These are phyloP conservation scores for Brenthis ino DNA, from an alignment of 2,888 invertebrate genomes.

Conservation along the genomic window DNA sequence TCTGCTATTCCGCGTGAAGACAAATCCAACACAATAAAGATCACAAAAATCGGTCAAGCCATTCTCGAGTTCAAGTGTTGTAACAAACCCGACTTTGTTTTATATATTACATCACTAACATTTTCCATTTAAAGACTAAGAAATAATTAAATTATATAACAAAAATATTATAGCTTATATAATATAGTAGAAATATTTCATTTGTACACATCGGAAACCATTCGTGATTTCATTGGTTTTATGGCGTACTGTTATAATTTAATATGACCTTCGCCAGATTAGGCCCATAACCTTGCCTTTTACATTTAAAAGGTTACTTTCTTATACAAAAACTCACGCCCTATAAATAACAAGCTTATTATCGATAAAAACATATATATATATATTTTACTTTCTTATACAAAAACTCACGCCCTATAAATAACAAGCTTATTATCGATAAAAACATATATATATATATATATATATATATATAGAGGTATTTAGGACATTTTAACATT, in stretches of 20 bases:
- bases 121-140: too few relatives aligned
- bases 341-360: slow-evolving; percentile 6
- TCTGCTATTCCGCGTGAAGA: too few relatives aligned
- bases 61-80: too few relatives aligned
- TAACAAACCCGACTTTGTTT: too few relatives aligned
- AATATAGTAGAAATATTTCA: neutral
- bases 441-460: neutral
- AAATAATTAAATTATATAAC: too few relatives aligned
- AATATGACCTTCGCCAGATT: slow-evolving; percentile 4
- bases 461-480: too few relatives aligned
- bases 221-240: slow-evolving; percentile 9
- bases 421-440: slow-evolving; percentile 9
- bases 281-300: slow-evolving; percentile 7
- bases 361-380: neutral
- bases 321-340: slow-evolving; percentile 12
- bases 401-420: slow-evolving; percentile 11
- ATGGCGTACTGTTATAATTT: slow-evolving; percentile 1
- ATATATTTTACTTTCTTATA: neutral
- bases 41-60: too few relatives aligned
- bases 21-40: too few relatives aligned
- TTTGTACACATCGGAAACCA: slow-evolving; percentile 1
- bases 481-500: too few relatives aligned
- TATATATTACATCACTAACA: too few relatives aligned
- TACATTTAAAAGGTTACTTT: neutral
- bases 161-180: too few relatives aligned